Evolutionary conservation across 2,888 invertebrate genomes (phyloP).

Genomic region (Erannis defoliaria): DNA sequence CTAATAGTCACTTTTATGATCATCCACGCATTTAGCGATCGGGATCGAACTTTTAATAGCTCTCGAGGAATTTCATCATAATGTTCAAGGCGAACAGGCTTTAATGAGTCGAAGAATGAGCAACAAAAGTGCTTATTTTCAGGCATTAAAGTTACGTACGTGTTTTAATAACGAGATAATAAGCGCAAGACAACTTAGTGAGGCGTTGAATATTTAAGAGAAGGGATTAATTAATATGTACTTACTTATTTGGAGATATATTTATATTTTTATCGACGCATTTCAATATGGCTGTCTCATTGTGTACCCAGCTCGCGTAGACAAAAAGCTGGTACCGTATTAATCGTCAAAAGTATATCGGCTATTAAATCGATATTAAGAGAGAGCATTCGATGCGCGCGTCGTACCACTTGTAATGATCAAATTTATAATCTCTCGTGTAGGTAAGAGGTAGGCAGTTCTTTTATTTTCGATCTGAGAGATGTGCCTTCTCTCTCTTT

Average conservation of each 20-base stretch:
- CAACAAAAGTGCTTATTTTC: constrained; percentile 54
- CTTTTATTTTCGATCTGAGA: constrained; percentile 79
- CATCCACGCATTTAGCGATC: constrained; percentile 57
- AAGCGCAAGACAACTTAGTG: constrained; percentile 19
- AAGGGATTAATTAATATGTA: constrained; percentile 23
- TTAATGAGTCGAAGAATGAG: constrained; percentile 39
- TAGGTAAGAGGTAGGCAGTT: constrained; percentile 75
- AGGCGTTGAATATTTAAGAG: constrained; percentile 22
- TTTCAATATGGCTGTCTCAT: constrained; percentile 31
- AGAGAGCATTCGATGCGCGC: constrained; percentile 77
- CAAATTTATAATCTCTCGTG: constrained; percentile 84
- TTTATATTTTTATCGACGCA: constrained; percentile 20
- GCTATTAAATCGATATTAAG: constrained; percentile 81
- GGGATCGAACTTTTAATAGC: constrained; percentile 62
- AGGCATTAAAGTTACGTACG: constrained; percentile 65
- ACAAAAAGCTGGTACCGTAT: constrained; percentile 65
- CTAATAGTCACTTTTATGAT: constrained; percentile 66
- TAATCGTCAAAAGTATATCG: constrained; percentile 73
- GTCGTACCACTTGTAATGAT: constrained; percentile 82
- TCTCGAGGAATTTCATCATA: constrained; percentile 64
- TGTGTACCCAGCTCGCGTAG: constrained; percentile 50
- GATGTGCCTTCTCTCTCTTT: constrained; percentile 81
- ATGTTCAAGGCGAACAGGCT: constrained; percentile 52
- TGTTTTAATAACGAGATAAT: constrained; percentile 60
- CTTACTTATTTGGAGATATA: constrained; percentile 9